Conservation (phyloP, 2,797 vertebrate genomes). For the Remorina albescens region DNA sequence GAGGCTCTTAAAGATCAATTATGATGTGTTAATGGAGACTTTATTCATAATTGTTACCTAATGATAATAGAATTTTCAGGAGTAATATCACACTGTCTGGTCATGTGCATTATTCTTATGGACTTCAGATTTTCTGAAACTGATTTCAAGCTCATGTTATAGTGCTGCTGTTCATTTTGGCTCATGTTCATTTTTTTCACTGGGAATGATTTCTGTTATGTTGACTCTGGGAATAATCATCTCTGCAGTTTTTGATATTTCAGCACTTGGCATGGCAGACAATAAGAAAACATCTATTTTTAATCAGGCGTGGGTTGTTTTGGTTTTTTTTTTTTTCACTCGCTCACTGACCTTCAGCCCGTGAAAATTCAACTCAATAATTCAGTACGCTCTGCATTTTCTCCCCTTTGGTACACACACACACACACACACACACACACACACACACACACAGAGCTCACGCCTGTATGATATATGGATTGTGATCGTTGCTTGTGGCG, state of each 20-base stretch:
- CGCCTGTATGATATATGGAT: constrained; percentile 63
- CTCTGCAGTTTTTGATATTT: constrained; percentile 67
- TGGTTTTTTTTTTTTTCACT: constrained; percentile 59
- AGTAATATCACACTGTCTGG: constrained; percentile 16
- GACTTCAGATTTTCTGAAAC: constrained; percentile 9
- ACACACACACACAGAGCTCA: constrained; percentile 36
- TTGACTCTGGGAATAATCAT: constrained; percentile 64
- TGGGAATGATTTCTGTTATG: constrained; percentile 50
- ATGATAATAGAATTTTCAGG: constrained; percentile 59
- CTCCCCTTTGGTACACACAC: constrained; percentile 50
- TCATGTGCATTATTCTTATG: constrained; percentile 16
- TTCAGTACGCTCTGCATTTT: constrained; percentile 78
- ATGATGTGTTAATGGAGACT: constrained; percentile 64
- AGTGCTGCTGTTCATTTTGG: constrained; percentile 28
- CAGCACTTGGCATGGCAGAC: constrained; percentile 72
- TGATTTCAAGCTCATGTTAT: constrained; percentile 17
- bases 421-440: constrained; percentile 25
- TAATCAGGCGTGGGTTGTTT: constrained; percentile 75
- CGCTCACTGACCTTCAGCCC: constrained; percentile 85
- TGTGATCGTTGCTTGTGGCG: constrained; percentile 70
- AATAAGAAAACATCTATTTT: constrained; percentile 87
- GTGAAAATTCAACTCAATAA: constrained; percentile 87
- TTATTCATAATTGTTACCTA: constrained; percentile 66
- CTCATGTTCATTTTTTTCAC: constrained; percentile 24
- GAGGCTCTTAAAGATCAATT: constrained; percentile 75